phyloP scores from a whole-genome alignment of 2,113 vertebrate genomes.

The Sterna hirundo region DNA sequence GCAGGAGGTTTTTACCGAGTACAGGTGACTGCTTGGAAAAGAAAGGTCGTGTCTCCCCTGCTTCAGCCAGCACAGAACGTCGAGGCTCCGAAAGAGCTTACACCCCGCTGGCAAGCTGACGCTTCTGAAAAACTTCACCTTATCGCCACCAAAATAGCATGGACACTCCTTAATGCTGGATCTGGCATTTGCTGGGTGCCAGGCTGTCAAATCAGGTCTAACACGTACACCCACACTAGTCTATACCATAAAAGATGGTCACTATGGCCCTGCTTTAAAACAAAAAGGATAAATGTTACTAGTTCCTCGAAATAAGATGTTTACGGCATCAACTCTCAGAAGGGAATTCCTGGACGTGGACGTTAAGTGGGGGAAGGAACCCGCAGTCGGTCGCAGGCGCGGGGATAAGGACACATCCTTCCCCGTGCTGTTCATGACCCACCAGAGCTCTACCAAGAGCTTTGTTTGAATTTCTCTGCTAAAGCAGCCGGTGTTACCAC shows the following conservation, averaged over 20 bases:
- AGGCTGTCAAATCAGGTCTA: background rate
- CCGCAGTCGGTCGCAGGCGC: background rate
- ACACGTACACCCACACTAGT: background rate
- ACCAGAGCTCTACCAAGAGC: background rate
- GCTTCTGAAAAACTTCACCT: background rate
- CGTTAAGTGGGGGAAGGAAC: background rate
- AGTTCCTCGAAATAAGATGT: background rate
- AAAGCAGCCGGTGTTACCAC: background rate
- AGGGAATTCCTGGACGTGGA: background rate
- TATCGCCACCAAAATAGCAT: background rate
- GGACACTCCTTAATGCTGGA: background rate
- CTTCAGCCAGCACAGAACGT: background rate
- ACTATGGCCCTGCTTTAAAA: background rate
- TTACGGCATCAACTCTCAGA: background rate
- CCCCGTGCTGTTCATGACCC: background rate
- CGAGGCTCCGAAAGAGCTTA: background rate
- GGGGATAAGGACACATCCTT: background rate
- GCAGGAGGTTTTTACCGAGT: background rate
- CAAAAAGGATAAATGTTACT: background rate
- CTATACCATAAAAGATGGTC: background rate
- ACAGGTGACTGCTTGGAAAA: rapidly evolving
- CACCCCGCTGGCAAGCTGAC: background rate
- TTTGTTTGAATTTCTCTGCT: background rate
- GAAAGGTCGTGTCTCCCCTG: background rate
- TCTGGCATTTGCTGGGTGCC: background rate